These are phyloP conservation scores for Gibbula magus DNA, from an alignment of 2,888 invertebrate species.

Conservation along the genomic window DNA sequence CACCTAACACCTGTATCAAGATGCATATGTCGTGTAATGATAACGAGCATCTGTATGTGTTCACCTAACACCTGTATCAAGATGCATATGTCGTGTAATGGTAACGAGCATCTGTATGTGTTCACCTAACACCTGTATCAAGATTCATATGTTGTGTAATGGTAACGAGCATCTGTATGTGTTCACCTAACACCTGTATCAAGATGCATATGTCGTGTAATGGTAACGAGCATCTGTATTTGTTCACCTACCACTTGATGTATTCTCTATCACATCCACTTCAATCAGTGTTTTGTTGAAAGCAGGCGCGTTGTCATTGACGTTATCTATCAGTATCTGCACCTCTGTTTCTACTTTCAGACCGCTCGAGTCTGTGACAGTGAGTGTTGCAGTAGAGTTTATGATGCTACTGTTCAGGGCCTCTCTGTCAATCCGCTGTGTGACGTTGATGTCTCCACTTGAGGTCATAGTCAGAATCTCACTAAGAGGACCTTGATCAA, in stretches of 20 bases:
- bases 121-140: too few species aligned
- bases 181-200: too few species aligned
- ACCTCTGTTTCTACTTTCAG: not conserved
- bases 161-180: too few species aligned
- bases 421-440: constrained; percentile 5
- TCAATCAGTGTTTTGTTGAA: not conserved
- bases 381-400: not conserved
- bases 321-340: not conserved
- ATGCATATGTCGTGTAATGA: too few species aligned
- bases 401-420: not conserved
- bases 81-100: too few species aligned
- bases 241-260: not conserved
- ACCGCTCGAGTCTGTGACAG: not conserved
- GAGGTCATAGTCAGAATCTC: not conserved
- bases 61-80: too few species aligned
- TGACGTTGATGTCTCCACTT: not conserved
- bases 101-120: too few species aligned
- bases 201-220: too few species aligned
- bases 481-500: not conserved
- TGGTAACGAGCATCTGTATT: too few species aligned
- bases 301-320: not conserved
- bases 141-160: too few species aligned
- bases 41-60: too few species aligned
- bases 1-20: too few species aligned
- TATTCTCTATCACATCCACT: not conserved